phyloP scores from a whole-genome alignment of 2,888 invertebrate genomes.

The Ferrisia virgata region DNA sequence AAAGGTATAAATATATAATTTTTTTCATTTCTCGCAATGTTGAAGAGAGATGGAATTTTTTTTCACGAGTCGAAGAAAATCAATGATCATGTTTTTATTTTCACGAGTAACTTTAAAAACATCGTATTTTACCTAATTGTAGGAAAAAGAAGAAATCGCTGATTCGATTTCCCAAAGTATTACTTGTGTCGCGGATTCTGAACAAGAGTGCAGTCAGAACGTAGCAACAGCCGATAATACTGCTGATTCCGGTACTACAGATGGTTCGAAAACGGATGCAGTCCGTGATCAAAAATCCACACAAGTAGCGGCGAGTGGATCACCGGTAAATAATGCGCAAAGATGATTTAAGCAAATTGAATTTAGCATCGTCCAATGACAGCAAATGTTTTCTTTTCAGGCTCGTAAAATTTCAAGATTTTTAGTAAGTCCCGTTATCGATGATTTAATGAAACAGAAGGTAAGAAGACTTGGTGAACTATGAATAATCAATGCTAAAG shows the following conservation, averaged over 20 bases:
- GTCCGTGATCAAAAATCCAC: conserved; percentile 11
- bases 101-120: background rate
- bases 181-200: background rate
- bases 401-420: conserved; percentile 75
- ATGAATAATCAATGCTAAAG: background rate
- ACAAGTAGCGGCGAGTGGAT: conserved; percentile 10
- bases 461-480: conserved; percentile 48
- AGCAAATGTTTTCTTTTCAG: conserved; percentile 47
- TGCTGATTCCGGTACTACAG: background rate
- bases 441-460: conserved; percentile 49
- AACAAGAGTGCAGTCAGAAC: background rate
- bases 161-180: background rate
- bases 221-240: background rate
- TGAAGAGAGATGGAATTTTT: no score
- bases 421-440: conserved; percentile 74
- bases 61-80: no score
- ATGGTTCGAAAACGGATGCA: background rate
- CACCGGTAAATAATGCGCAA: conserved; percentile 9
- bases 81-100: background rate
- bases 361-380: background rate
- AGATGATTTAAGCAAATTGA: background rate
- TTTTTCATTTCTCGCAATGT: no score
- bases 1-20: conserved; percentile 49
- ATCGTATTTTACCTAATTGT: background rate
- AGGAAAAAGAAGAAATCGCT: background rate